Evolutionary conservation across 2,113 vertebrate genomes (phyloP), one percentile per base, ranked within the genome.

Genomic region (Nibea coibor): DNA sequence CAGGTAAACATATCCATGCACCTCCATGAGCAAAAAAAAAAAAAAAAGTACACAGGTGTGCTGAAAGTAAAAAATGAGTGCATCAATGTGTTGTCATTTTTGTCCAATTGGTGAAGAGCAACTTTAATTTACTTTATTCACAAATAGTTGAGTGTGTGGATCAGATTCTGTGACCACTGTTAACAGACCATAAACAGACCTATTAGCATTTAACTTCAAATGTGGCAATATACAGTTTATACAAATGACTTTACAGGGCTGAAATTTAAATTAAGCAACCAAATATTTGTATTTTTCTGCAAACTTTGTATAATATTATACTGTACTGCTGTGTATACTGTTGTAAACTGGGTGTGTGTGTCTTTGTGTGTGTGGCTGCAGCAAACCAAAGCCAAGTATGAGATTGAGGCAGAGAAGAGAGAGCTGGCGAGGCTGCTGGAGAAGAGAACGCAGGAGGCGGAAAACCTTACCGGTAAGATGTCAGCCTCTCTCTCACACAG

Each of bases 351-450:
- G 10, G 6, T 43, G 7, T 43, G 42, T 80, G 43, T 68, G 26
- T 85, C 19, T 64, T 0, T 59, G 5, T 79, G 12, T 76, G 4
- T 73, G 11, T 66, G 8, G 9, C 8, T 31, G 3, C 63, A 91
- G 89, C 82, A 93, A 84, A 88, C 87, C 58, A 96, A 97, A 91
- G 90, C 96, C 58, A 98, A 97, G 85, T 97, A 98, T 94, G 97
- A 98, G 84, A 93, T 98, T 66, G 98, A 99, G 91, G 96, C 96
- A 80, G 98, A 99, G 88, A 99, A 97, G 87, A 92, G 97, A 90
- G 97, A 99, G 89, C 91, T 99, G 90, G 95, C 96, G 24, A 95
- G 97, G 85, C 94, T 95, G 39, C 96, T 96, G 82, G 97, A 99
- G 88, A 97, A 96, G 87, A 94, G 94, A 17, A 96, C 96, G 20